Conservation (phyloP, 2,888 invertebrate species). For the Platycheirus rosarum region DNA sequence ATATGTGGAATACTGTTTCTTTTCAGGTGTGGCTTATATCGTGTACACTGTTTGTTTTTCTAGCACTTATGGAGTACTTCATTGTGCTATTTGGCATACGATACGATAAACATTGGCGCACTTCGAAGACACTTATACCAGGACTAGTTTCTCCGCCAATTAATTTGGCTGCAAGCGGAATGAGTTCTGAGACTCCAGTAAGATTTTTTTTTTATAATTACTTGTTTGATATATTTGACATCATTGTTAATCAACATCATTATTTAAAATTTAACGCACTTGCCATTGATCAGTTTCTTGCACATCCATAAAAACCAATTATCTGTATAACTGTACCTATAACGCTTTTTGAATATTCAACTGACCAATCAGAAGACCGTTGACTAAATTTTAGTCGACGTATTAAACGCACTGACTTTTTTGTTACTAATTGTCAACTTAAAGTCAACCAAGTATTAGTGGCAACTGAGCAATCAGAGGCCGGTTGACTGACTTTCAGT, state of each 20-base stretch:
- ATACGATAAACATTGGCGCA: constrained; percentile 86
- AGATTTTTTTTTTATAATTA: constrained; percentile 33
- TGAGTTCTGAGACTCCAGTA: constrained; percentile 76
- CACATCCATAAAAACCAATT: no score
- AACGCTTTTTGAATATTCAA: no score
- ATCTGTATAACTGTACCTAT: no score
- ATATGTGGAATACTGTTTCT: constrained; percentile 15
- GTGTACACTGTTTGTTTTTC: constrained; percentile 86
- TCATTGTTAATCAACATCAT: background rate
- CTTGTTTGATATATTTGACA: background rate
- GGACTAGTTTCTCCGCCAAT: constrained; percentile 79
- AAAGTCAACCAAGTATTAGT: no score
- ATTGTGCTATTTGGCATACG: constrained; percentile 86
- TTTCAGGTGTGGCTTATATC: constrained; percentile 85
- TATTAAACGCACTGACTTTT: no score
- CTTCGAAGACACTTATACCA: constrained; percentile 71
- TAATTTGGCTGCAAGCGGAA: constrained; percentile 75
- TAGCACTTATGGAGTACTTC: constrained; percentile 86
- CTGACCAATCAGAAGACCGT: no score
- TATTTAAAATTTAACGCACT: no score
- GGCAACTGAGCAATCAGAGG: no score
- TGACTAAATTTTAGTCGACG: no score
- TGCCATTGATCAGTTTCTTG: no score
- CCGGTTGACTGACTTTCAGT: no score
- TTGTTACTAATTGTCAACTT: no score